Percentiles rank a stretch among this genome's conserved stretches.
Evolutionary conservation across 2,888 invertebrate genomes (phyloP).

Genomic region (Megalurothrips usitatus): DNA sequence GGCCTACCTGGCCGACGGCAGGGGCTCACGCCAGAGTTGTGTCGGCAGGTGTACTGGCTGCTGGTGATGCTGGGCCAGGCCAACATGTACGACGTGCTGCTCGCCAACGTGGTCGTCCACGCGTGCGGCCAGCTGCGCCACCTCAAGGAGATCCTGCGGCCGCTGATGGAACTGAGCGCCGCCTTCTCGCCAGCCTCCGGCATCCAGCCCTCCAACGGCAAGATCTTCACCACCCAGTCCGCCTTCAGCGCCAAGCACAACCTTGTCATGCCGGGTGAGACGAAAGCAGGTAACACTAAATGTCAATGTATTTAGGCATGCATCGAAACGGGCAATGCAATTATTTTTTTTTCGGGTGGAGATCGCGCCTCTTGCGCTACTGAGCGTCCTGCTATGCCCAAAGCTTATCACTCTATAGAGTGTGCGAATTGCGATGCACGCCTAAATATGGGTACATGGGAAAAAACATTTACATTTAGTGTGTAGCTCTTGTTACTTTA

Average conservation of each 20-base stretch:
- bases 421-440: too few species aligned
- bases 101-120: conserved; percentile 80
- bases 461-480: too few species aligned
- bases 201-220: conserved; percentile 17
- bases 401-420: too few species aligned
- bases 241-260: conserved; percentile 19
- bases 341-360: neutral
- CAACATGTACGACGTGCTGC: conserved; percentile 65
- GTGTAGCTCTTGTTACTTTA: too few species aligned
- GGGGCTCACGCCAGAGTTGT: too few species aligned
- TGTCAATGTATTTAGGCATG: too few species aligned
- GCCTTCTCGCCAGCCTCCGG: conserved; percentile 44
- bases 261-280: neutral
- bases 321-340: too few species aligned
- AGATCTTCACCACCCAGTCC: conserved; percentile 10
- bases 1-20: too few species aligned
- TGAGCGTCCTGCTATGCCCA: too few species aligned
- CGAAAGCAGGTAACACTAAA: neutral
- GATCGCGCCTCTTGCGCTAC: neutral
- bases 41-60: conserved; percentile 62
- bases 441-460: too few species aligned
- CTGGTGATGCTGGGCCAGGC: conserved; percentile 59
- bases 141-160: conserved; percentile 80
- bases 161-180: conserved; percentile 79
- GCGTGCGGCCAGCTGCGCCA: conserved; percentile 83